Conservation (phyloP, 2,113 vertebrate genomes). For the Varanus komodoensis region DNA sequence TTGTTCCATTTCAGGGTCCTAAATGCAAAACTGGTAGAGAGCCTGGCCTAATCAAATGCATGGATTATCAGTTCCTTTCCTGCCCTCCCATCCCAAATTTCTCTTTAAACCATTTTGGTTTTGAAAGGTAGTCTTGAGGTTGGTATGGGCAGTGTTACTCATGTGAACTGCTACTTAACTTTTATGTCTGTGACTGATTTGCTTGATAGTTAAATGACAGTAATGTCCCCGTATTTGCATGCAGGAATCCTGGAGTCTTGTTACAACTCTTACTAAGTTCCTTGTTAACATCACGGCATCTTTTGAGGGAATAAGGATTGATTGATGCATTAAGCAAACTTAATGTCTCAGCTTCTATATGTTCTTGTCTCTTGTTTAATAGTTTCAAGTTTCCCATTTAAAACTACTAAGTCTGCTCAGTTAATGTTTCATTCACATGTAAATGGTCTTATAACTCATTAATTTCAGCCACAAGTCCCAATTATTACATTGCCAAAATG, state of each 20-base stretch:
- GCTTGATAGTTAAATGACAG: background rate
- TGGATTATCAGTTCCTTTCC: background rate
- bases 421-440: slow-evolving; percentile 63
- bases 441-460: slow-evolving; percentile 58
- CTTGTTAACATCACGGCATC: background rate
- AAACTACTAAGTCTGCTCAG: slow-evolving; percentile 63
- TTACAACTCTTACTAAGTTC: background rate
- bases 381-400: slow-evolving; percentile 12
- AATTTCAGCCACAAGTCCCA: slow-evolving; percentile 27
- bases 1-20: background rate
- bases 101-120: background rate
- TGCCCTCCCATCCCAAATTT: background rate
- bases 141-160: background rate
- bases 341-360: slow-evolving; percentile 17
- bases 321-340: background rate
- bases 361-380: background rate
- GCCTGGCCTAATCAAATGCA: background rate
- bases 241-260: background rate
- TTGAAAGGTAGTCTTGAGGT: background rate
- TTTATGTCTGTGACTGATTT: slow-evolving; percentile 1
- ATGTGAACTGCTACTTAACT: slow-evolving; percentile 43
- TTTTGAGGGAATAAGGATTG: slow-evolving; percentile 28
- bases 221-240: slow-evolving; percentile 22
- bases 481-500: slow-evolving; percentile 15
- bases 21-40: background rate